Evolutionary conservation across 2,888 invertebrate species (phyloP).

Genomic region (Sussaba pulchella): DNA sequence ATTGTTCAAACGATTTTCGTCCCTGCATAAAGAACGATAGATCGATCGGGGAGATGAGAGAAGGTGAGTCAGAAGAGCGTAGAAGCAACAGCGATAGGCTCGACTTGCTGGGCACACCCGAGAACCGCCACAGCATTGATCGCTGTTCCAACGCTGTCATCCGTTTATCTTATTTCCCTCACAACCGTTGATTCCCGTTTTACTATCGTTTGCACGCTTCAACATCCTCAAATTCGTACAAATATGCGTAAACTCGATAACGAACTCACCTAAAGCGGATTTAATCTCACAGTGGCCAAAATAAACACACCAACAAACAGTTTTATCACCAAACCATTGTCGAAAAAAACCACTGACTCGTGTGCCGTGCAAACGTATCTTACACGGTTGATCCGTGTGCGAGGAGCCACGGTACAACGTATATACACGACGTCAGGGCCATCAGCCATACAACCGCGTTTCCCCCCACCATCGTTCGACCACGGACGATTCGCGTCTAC

Average conservation of each 20-base stretch:
- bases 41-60: not conserved
- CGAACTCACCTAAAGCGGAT: constrained; percentile 57
- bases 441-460: too few relatives aligned
- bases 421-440: too few relatives aligned
- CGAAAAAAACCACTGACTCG: too few relatives aligned
- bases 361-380: too few relatives aligned
- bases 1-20: not conserved
- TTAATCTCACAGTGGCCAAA: not conserved
- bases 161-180: constrained; percentile 47
- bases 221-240: too few relatives aligned
- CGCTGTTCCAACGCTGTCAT: constrained; percentile 68
- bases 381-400: too few relatives aligned
- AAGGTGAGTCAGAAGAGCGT: constrained; percentile 62
- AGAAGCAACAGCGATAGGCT: constrained; percentile 58
- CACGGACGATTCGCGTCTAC: too few relatives aligned
- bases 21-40: constrained; percentile 2
- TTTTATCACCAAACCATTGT: too few relatives aligned
- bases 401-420: too few relatives aligned
- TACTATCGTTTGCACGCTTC: too few relatives aligned
- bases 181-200: not conserved
- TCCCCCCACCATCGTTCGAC: too few relatives aligned
- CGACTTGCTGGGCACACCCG: constrained; percentile 79
- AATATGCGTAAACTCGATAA: too few relatives aligned
- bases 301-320: not conserved
- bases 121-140: constrained; percentile 77